A percentile compares a stretch with the other conserved stretches of the same genome.
phyloP scores from a whole-genome alignment of 1,140 invertebrate genomes.

The Listronotus bonariensis region DNA sequence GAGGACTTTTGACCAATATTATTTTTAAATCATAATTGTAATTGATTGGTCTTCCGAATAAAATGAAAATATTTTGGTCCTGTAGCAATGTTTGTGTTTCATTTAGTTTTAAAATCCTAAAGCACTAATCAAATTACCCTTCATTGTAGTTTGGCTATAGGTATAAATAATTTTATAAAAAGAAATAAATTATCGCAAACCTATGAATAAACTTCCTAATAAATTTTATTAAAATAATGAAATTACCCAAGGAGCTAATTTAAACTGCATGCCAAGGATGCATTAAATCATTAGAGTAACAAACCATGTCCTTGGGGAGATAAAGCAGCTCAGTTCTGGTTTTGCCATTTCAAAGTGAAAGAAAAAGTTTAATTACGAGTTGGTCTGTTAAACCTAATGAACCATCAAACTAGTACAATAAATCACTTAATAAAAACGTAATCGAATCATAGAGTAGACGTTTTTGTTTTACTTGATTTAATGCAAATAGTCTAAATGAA shows the following conservation, averaged over 20 bases:
- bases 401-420: slow-evolving; percentile 14
- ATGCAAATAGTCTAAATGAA: slow-evolving; percentile 21
- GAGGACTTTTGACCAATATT: no score
- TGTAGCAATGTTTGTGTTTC: no score
- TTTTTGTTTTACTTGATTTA: slow-evolving; percentile 23
- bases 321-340: slow-evolving; percentile 2
- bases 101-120: no score
- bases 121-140: no score
- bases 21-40: no score
- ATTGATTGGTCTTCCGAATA: no score
- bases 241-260: neutral
- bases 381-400: slow-evolving; percentile 24
- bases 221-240: no score
- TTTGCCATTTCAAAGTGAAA: slow-evolving; percentile 6
- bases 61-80: no score
- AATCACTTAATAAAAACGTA: slow-evolving; percentile 22
- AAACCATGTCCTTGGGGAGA: neutral
- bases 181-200: no score
- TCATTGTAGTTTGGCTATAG: no score
- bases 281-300: slow-evolving; percentile 5
- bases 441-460: neutral
- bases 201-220: no score
- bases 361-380: slow-evolving; percentile 22
- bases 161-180: no score
- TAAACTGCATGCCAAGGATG: neutral